A percentile compares a stretch with the other conserved stretches of the same genome.
These are phyloP conservation scores for Clavelina lepadiformis DNA, from an alignment of 23 tunicate genomes.

Conservation along the genomic window DNA sequence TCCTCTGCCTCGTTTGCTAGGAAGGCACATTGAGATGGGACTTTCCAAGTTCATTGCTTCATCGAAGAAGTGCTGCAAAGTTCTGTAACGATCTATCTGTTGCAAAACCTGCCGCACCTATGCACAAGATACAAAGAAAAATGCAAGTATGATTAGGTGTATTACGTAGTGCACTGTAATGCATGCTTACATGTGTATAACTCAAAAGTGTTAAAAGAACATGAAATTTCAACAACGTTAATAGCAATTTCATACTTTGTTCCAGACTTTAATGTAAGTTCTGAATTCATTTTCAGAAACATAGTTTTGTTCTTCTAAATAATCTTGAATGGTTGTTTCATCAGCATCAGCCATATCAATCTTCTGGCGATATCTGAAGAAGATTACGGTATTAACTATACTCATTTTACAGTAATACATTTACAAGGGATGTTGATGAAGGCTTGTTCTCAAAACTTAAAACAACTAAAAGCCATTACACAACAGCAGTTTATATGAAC, in stretches of 20 bases:
- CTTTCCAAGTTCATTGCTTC: conserved; percentile 29
- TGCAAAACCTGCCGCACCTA: too few species aligned
- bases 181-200: background rate
- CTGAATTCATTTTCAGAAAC: conserved; percentile 16
- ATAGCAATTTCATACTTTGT: too few species aligned
- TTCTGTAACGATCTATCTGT: background rate
- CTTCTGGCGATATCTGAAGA: conserved; percentile 58
- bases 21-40: conserved; percentile 75
- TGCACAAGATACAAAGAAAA: too few species aligned
- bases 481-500: background rate
- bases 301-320: conserved; percentile 28
- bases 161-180: background rate
- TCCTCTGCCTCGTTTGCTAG: conserved; percentile 68
- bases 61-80: conserved; percentile 3
- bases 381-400: too few species aligned
- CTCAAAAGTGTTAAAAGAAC: too few species aligned
- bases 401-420: too few species aligned
- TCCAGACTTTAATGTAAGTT: conserved; percentile 69
- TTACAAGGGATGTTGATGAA: too few species aligned
- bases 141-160: background rate
- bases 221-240: too few species aligned
- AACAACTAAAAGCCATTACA: background rate
- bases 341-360: conserved; percentile 64
- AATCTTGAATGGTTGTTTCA: conserved; percentile 24
- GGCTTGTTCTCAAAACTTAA: background rate